A percentile compares a stretch with the other conserved stretches of the same genome.
These are phyloP conservation scores for Frankliniella fusca DNA, from an alignment of 2,888 invertebrate species.

Conservation along the genomic window DNA sequence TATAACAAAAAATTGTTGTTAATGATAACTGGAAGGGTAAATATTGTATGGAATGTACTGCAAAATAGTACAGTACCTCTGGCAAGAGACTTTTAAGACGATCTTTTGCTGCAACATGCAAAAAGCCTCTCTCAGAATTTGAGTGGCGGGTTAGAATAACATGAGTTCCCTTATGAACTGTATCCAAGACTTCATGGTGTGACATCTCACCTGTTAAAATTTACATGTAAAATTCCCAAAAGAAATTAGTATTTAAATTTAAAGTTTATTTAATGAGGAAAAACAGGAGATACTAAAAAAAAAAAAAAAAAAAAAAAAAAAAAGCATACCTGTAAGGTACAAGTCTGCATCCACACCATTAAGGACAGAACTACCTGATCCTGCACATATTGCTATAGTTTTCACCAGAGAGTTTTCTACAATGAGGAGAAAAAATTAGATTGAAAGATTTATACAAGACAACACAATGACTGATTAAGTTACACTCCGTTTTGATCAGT, in stretches of 20 bases:
- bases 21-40: background rate
- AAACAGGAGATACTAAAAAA: constrained; percentile 29
- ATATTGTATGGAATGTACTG: no score
- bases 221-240: constrained; percentile 59
- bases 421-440: background rate
- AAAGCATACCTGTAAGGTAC: constrained; percentile 69
- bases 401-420: constrained; percentile 48
- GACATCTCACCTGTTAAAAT: constrained; percentile 69
- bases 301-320: constrained; percentile 25
- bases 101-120: constrained; percentile 55
- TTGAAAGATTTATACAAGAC: background rate
- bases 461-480: background rate
- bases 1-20: constrained; percentile 38
- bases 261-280: constrained; percentile 42
- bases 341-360: constrained; percentile 69
- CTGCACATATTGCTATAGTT: constrained; percentile 80
- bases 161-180: constrained; percentile 68
- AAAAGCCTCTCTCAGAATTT: constrained; percentile 87
- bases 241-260: no score
- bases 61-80: constrained; percentile 36
- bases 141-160: constrained; percentile 91
- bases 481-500: constrained; percentile 19
- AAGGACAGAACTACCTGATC: constrained; percentile 78
- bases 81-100: constrained; percentile 42
- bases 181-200: constrained; percentile 89